A percentile compares a stretch with the other conserved stretches of the same genome.
These are phyloP conservation scores for Avahi laniger DNA, from an alignment of 2,797 vertebrate species.

Conservation along the genomic window DNA sequence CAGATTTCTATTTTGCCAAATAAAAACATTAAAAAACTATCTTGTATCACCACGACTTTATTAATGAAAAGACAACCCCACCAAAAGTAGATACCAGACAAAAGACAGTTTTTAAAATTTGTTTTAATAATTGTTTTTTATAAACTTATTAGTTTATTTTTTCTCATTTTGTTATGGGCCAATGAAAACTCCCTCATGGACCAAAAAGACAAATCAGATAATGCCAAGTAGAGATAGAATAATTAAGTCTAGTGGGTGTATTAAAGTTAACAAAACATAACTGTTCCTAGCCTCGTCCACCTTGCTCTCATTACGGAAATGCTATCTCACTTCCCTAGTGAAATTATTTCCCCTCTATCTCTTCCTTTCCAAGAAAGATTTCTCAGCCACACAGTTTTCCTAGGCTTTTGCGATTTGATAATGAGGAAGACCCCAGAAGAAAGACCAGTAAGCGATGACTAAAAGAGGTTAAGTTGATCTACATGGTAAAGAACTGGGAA, in stretches of 20 bases:
- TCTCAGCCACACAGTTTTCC: neutral
- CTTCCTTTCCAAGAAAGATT: neutral
- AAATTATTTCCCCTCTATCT: neutral
- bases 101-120: neutral
- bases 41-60: neutral
- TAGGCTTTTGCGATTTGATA: neutral
- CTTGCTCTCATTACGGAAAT: neutral
- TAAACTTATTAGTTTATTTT: neutral
- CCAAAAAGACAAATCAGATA: neutral
- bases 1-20: neutral
- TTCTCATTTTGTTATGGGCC: neutral
- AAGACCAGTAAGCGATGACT: neutral
- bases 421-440: neutral
- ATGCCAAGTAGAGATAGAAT: neutral
- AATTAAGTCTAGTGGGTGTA: neutral
- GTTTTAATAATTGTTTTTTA: neutral
- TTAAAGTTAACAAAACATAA: neutral
- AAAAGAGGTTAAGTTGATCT: neutral
- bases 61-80: neutral
- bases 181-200: neutral
- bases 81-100: neutral
- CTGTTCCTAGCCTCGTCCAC: neutral
- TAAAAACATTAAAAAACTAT: neutral
- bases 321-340: neutral
- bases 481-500: neutral